Conservation (phyloP, 2,888 invertebrate species). For the Asteroscopus sphinx region DNA sequence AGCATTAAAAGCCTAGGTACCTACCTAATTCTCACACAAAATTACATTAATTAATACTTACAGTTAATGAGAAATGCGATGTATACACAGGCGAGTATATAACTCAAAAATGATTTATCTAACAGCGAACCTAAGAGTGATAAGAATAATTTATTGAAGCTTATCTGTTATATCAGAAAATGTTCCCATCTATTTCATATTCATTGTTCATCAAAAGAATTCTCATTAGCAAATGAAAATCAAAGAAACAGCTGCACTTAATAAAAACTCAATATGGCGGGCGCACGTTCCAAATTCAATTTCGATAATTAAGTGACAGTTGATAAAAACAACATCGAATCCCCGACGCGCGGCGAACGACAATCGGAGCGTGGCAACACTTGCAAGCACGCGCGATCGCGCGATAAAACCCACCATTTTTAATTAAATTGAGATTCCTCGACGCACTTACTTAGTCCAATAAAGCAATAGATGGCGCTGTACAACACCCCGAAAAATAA, state of each 20-base stretch:
- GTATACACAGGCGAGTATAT: no score
- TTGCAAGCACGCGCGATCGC: slow-evolving; percentile 78
- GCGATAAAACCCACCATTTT: slow-evolving; percentile 81
- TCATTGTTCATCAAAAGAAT: slow-evolving; percentile 28
- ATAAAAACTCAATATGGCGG: slow-evolving; percentile 61
- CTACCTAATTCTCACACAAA: no score
- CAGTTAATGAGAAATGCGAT: no score
- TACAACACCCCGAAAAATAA: slow-evolving; percentile 10
- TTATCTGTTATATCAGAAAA: slow-evolving; percentile 8
- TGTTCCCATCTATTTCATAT: slow-evolving; percentile 15
- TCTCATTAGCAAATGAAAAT: slow-evolving; percentile 62
- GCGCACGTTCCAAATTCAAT: slow-evolving; percentile 75
- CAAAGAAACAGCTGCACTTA: slow-evolving; percentile 61
- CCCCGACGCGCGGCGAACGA: slow-evolving; percentile 57
- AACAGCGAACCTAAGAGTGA: no score
- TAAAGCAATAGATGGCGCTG: slow-evolving; percentile 55
- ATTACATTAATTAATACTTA: no score
- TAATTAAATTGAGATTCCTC: slow-evolving; percentile 88
- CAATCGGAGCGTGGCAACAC: slow-evolving; percentile 83
- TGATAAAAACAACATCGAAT: slow-evolving; percentile 74
- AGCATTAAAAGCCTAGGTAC: no score
- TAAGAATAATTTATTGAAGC: background rate
- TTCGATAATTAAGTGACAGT: slow-evolving; percentile 85
- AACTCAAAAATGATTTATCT: no score
- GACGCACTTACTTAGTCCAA: slow-evolving; percentile 70